A percentile compares a stretch with the other conserved stretches of the same genome.
These are phyloP conservation scores for Dasypogon diadema DNA, from an alignment of 2,888 invertebrate species.

Conservation along the genomic window DNA sequence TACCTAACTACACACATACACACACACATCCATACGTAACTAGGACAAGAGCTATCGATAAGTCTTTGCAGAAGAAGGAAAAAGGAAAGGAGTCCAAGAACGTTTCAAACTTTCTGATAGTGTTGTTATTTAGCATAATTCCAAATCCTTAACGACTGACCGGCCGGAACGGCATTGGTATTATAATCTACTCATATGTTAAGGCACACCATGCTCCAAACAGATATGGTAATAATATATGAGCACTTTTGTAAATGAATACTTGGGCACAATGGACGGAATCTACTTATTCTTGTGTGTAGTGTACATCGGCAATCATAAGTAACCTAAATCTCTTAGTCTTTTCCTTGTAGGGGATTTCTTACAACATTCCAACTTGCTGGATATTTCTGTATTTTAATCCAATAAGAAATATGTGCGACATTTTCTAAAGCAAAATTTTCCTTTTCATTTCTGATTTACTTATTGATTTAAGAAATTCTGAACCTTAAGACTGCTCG, in stretches of 20 bases:
- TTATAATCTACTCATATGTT: slow-evolving; percentile 52
- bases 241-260: slow-evolving; percentile 30
- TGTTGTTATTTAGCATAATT: slow-evolving; percentile 56
- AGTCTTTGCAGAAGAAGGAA: background rate
- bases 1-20: background rate
- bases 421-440: slow-evolving; percentile 43
- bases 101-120: slow-evolving; percentile 52
- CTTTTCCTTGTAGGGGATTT: slow-evolving; percentile 60
- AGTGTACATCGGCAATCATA: slow-evolving; percentile 40
- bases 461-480: slow-evolving; percentile 54
- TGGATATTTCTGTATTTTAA: slow-evolving; percentile 60
- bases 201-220: background rate
- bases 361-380: slow-evolving; percentile 40
- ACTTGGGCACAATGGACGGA: slow-evolving; percentile 11
- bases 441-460: slow-evolving; percentile 46
- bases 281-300: slow-evolving; percentile 1
- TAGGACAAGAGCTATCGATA: background rate
- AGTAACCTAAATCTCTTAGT: slow-evolving; percentile 58
- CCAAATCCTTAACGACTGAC: slow-evolving; percentile 50
- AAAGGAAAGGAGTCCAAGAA: slow-evolving; percentile 22
- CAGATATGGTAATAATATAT: slow-evolving; percentile 29
- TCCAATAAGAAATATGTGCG: slow-evolving; percentile 59
- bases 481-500: slow-evolving; percentile 49
- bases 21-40: background rate
- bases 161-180: slow-evolving; percentile 52